Evolutionary conservation across 2,797 vertebrate species (phyloP).

Genomic region (Halcyon leucocephala): DNA sequence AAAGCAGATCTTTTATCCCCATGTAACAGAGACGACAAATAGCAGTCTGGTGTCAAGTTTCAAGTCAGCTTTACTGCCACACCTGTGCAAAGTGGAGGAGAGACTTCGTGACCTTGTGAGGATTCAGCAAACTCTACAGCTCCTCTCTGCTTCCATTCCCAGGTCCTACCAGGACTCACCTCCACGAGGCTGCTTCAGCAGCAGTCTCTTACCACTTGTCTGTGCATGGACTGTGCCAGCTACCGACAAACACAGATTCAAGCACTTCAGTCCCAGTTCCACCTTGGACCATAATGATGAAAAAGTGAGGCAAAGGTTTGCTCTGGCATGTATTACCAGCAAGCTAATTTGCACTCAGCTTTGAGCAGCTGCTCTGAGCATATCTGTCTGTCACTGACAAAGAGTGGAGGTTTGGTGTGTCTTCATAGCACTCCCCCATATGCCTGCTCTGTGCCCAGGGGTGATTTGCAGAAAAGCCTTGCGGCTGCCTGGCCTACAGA

Average conservation of each 20-base stretch:
- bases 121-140: neutral
- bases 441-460: rapidly evolving
- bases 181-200: neutral
- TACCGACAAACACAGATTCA: rapidly evolving
- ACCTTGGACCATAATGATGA: neutral
- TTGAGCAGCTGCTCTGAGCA: neutral
- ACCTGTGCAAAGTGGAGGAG: neutral
- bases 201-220: neutral
- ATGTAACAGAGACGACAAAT: neutral
- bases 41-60: neutral
- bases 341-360: neutral
- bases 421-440: rapidly evolving
- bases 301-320: neutral
- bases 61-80: neutral
- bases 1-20: neutral
- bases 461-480: neutral
- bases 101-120: rapidly evolving
- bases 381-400: rapidly evolving
- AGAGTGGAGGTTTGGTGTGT: neutral
- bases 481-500: neutral
- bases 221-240: neutral
- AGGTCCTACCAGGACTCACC: too few species aligned
- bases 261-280: neutral
- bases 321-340: neutral
- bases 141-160: neutral